Percentiles rank a stretch among this genome's conserved stretches.
Conservation (phyloP, 53 echinoderm and acorn worm species). For the Astropecten irregularis region DNA sequence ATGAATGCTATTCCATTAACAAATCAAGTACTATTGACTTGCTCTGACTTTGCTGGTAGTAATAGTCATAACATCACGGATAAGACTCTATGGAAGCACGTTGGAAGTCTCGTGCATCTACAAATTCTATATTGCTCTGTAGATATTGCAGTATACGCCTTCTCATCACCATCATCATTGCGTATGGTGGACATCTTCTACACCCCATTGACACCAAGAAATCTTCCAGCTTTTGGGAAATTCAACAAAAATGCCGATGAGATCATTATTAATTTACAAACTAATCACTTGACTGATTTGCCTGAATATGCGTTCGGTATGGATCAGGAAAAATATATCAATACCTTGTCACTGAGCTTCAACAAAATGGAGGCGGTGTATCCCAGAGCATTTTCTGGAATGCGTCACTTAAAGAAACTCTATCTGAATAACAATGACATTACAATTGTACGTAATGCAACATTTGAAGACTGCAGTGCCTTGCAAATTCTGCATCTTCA, state of each 20-base stretch:
- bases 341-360: constrained; percentile 13
- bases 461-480: neutral
- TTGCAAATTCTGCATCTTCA: neutral
- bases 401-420: constrained; percentile 11
- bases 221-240: constrained; percentile 20
- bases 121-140: neutral
- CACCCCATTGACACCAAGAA: neutral
- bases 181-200: neutral
- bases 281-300: neutral
- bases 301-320: constrained; percentile 20
- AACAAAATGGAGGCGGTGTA: constrained; percentile 28
- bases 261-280: neutral
- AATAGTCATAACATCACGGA: constrained; percentile 6
- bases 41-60: neutral
- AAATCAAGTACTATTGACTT: neutral
- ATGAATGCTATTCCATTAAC: constrained; percentile 5
- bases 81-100: neutral
- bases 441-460: neutral
- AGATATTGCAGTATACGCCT: neutral
- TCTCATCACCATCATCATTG: neutral
- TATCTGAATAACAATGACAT: constrained; percentile 47
- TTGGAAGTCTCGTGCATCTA: neutral
- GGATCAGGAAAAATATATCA: constrained; percentile 8
- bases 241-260: too few relatives aligned
- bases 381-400: constrained; percentile 21